Evolutionary conservation across 1,140 invertebrate genomes (phyloP).

Genomic region (Laupala kohalensis): DNA sequence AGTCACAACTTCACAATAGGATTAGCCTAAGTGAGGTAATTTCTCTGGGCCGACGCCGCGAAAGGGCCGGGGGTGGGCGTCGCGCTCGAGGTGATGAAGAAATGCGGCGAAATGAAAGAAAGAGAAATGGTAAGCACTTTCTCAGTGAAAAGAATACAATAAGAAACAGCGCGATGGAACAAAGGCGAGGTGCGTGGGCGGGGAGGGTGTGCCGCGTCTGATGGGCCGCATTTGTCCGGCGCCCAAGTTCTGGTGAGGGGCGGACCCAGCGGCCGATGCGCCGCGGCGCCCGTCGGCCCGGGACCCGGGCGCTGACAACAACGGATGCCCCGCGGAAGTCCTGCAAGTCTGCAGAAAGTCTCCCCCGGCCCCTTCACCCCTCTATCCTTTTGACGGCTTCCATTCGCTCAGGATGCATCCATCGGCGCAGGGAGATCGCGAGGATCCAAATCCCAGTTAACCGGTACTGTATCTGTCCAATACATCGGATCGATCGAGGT

Average conservation of each 20-base stretch:
- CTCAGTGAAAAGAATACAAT: neutral
- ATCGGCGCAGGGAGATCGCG: too few relatives aligned
- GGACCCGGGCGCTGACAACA: neutral
- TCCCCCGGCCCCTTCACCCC: too few relatives aligned
- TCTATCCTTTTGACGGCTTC: neutral
- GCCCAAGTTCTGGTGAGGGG: neutral
- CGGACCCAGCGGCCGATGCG: too few relatives aligned
- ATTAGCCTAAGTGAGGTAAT: neutral
- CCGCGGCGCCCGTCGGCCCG: too few relatives aligned
- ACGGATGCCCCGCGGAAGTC: neutral
- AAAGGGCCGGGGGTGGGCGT: neutral
- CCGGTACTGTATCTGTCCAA: too few relatives aligned
- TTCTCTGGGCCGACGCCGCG: neutral
- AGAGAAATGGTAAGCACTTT: neutral
- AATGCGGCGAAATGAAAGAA: neutral
- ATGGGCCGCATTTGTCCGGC: neutral
- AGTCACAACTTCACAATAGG: neutral
- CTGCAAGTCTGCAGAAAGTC: neutral
- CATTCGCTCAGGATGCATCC: neutral
- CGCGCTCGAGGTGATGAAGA: neutral
- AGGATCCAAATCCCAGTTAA: too few relatives aligned
- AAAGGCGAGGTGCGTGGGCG: neutral
- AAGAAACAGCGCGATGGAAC: neutral
- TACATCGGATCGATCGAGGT: too few relatives aligned
- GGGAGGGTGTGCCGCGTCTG: neutral